Evolutionary conservation across 2,797 vertebrate genomes (phyloP).

Genomic region (Acanthornis magna): DNA sequence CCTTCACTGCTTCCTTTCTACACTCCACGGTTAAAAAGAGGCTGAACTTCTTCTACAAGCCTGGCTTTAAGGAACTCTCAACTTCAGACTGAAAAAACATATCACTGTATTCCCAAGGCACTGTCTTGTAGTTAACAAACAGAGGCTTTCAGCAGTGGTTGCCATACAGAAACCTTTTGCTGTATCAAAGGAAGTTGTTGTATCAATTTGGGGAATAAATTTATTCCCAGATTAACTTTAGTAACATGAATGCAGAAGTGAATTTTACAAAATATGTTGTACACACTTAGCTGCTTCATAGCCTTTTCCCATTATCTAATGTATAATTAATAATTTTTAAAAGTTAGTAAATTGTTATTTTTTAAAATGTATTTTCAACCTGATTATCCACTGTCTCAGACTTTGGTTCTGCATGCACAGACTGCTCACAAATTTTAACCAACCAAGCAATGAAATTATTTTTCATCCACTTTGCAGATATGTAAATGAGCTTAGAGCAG

Average conservation of each 20-base stretch:
- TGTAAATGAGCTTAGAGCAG: background rate
- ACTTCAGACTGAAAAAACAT: rapidly evolving
- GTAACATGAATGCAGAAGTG: background rate
- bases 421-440: background rate
- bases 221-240: background rate
- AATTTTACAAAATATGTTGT: background rate
- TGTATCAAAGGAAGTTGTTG: background rate
- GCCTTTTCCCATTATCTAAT: background rate
- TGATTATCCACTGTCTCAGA: background rate
- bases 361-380: background rate
- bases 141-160: background rate
- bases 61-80: background rate
- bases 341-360: background rate
- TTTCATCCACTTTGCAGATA: background rate
- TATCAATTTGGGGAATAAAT: background rate
- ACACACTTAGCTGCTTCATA: background rate
- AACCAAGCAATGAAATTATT: background rate
- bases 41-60: background rate
- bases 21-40: background rate
- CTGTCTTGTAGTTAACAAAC: background rate
- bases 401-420: background rate
- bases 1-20: background rate
- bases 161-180: background rate
- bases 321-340: background rate
- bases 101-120: background rate